These are phyloP conservation scores for Maconellicoccus hirsutus DNA, from an alignment of 1,140 invertebrate species.

Conservation along the genomic window DNA sequence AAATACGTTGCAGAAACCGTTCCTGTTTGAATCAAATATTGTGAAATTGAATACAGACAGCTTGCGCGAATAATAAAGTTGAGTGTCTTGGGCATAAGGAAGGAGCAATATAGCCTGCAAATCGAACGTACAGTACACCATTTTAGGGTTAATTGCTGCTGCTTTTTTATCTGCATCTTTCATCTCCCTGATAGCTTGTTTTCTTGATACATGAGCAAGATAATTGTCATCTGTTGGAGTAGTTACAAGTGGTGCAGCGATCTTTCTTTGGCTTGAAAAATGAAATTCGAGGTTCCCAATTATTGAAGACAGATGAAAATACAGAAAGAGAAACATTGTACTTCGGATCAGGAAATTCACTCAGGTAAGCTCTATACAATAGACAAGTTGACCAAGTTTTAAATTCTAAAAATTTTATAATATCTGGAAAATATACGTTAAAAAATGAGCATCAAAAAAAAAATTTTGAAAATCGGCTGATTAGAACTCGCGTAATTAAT, in stretches of 20 bases:
- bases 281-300: conserved; percentile 25
- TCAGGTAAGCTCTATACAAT: background rate
- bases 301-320: conserved; percentile 25
- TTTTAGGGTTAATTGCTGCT: conserved; percentile 25
- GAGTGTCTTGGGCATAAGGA: conserved; percentile 28
- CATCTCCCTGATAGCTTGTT: conserved; percentile 28
- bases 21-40: conserved; percentile 25
- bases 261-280: conserved; percentile 31
- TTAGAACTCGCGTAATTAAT: too few species aligned
- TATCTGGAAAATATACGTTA: too few species aligned
- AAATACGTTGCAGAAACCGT: conserved; percentile 28
- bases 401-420: too few species aligned
- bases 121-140: conserved; percentile 31
- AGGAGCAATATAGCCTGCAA: conserved; percentile 30
- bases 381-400: too few species aligned
- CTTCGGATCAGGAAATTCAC: conserved; percentile 7
- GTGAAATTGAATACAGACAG: conserved; percentile 31
- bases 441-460: too few species aligned
- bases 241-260: conserved; percentile 30
- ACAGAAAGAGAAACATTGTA: conserved; percentile 16
- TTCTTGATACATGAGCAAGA: conserved; percentile 28
- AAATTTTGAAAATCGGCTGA: too few species aligned
- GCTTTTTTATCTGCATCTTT: conserved; percentile 28
- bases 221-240: conserved; percentile 27
- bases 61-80: conserved; percentile 32